Percentiles rank a stretch among this genome's conserved stretches.
Evolutionary conservation across 2,113 vertebrate genomes (phyloP).

Genomic region (Perca fluviatilis): DNA sequence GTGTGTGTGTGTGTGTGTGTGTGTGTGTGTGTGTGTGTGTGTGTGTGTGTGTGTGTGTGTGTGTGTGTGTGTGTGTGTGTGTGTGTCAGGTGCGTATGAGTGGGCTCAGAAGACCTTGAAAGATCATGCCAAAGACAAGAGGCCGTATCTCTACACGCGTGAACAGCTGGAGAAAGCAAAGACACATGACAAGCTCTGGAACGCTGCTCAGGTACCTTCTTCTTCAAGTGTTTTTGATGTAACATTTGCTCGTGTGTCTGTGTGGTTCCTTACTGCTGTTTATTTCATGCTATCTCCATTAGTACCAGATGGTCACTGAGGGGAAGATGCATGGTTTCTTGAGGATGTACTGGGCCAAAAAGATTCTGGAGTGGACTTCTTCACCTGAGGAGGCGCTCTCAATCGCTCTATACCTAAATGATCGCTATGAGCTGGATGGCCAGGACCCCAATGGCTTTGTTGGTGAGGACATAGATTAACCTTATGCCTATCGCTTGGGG

Average conservation of each 20-base stretch:
- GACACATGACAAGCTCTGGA: slow-evolving; percentile 90
- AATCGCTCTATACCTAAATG: slow-evolving; percentile 89
- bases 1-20: too few relatives aligned
- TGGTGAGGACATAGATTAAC: slow-evolving; percentile 73
- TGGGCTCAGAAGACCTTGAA: slow-evolving; percentile 90
- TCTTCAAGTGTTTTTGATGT: background rate
- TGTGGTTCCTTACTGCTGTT: slow-evolving; percentile 1
- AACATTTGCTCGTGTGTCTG: rapidly evolving
- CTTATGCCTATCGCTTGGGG: too few relatives aligned
- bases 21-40: too few relatives aligned
- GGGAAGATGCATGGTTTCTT: slow-evolving; percentile 93
- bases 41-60: too few relatives aligned
- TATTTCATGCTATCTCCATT: background rate
- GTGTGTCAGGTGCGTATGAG: slow-evolving; percentile 83
- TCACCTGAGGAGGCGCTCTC: slow-evolving; percentile 89
- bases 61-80: too few relatives aligned
- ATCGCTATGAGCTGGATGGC: slow-evolving; percentile 87
- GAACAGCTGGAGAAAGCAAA: slow-evolving; percentile 86
- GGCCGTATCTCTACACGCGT: slow-evolving; percentile 83
- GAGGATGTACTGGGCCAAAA: slow-evolving; percentile 96
- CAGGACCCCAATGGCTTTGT: slow-evolving; percentile 90
- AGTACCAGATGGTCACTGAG: slow-evolving; percentile 89
- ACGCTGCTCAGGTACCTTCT: slow-evolving; percentile 87
- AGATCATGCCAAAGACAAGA: slow-evolving; percentile 86
- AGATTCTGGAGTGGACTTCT: slow-evolving; percentile 92